A percentile compares a stretch with the other conserved stretches of the same genome.
Conservation (phyloP, 2,888 invertebrate genomes). For the Acleris laterana region DNA sequence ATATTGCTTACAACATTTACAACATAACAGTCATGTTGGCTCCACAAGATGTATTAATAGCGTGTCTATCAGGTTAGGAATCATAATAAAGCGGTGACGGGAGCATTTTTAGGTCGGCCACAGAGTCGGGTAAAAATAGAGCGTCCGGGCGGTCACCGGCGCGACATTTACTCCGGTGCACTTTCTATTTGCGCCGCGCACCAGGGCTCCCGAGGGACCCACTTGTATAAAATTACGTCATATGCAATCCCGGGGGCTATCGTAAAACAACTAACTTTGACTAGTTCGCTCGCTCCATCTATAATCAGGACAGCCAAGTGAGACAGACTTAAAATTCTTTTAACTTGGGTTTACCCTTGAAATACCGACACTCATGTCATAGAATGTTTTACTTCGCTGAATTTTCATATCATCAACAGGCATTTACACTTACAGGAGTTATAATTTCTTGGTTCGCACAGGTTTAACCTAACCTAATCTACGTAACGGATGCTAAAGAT, state of each 20-base stretch:
- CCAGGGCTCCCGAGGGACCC: slow-evolving; percentile 50
- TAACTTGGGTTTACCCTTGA: no score
- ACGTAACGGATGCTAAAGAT: no score
- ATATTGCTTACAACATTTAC: not conserved
- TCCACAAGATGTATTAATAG: slow-evolving; percentile 15
- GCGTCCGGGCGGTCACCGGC: slow-evolving; percentile 36
- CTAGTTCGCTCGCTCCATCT: not conserved
- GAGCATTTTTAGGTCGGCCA: slow-evolving; percentile 31
- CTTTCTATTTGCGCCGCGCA: slow-evolving; percentile 71
- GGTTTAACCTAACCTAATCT: no score
- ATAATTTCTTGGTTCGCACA: no score
- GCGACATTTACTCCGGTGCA: slow-evolving; percentile 77
- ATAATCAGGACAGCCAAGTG: not conserved
- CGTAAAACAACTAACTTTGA: not conserved
- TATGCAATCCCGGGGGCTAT: slow-evolving; percentile 1
- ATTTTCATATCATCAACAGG: no score
- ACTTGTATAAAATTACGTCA: slow-evolving; percentile 35
- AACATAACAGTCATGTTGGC: slow-evolving; percentile 1
- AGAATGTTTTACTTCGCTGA: no score
- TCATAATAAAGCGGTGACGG: slow-evolving; percentile 23
- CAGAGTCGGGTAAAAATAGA: slow-evolving; percentile 32
- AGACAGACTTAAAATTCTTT: not conserved
- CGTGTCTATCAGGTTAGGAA: slow-evolving; percentile 13
- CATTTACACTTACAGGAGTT: no score
- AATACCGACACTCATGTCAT: no score